A percentile compares a stretch with the other conserved stretches of the same genome.
Conservation (phyloP, 2,888 invertebrate species). For the Caenorhabditis afra region DNA sequence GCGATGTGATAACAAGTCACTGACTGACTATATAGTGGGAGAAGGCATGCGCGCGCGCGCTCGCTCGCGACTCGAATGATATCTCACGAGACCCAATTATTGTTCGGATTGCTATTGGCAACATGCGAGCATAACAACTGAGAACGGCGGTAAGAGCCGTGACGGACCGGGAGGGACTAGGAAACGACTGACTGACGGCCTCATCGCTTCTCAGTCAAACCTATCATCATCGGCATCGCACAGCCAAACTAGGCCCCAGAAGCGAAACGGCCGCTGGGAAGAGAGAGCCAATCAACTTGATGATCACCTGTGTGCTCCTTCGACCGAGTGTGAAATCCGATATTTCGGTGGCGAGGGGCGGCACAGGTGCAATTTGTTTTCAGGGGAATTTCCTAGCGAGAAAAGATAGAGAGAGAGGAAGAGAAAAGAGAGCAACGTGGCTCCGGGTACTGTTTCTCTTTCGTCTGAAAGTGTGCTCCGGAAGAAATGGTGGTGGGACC, state of each 20-base stretch:
- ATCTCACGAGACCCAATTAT: slow-evolving; percentile 37
- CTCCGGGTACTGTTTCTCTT: neutral
- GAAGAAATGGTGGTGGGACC: too few species aligned
- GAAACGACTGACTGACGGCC: slow-evolving; percentile 16
- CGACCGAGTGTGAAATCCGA: slow-evolving; percentile 47
- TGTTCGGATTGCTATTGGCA: slow-evolving; percentile 44
- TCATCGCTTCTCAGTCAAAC: too few species aligned
- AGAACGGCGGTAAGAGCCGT: slow-evolving; percentile 12
- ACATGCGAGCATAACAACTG: slow-evolving; percentile 14
- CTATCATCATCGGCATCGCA: too few species aligned
- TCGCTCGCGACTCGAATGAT: neutral
- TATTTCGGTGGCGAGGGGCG: slow-evolving; percentile 18
- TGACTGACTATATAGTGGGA: neutral
- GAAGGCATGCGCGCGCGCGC: neutral
- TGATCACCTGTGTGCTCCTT: slow-evolving; percentile 51
- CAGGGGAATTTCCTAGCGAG: too few species aligned
- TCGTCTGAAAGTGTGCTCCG: neutral
- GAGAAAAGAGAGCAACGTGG: neutral
- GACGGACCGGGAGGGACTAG: neutral
- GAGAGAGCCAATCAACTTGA: slow-evolving; percentile 50
- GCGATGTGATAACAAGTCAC: neutral
- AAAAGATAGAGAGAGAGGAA: too few species aligned
- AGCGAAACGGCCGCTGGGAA: too few species aligned
- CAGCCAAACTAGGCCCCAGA: too few species aligned
- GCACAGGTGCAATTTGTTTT: slow-evolving; percentile 9